Evolutionary conservation across 2,113 vertebrate species (phyloP), one percentile per base, ranked within the genome.

Genomic region (Hassar affinis): DNA sequence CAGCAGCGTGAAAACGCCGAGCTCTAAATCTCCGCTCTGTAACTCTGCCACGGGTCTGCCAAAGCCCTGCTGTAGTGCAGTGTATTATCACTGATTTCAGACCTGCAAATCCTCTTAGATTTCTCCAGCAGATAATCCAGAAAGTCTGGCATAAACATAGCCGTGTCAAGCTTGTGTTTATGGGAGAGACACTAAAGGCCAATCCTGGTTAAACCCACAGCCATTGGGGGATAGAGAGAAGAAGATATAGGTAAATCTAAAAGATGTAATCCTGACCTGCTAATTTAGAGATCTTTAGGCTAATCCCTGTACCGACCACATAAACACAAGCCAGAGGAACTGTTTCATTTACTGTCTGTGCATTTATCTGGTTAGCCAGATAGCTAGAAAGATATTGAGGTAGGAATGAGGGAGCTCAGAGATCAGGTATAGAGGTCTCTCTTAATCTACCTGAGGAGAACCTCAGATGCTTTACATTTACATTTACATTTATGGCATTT

Each of bases 81-180:
- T 89, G 87, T 87, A 83, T 87, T 85, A 84, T 85, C 75, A 89
- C 86, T 83, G 78, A 91, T 90, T 91, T 91, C 90, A 89, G 68
- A 47, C 85, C 0, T 80, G 22, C 42, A 93, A 91, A 92, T 93
- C 89, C 85, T 90, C 49, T 93, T 90, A 88, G 82, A 86, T 92
- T 89, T 89, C 85, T 88, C 42, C 35, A 25, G 51, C 85, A 85
- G 45, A 77, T 89, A 92, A 92, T 92, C 86, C 86, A 85, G 52
- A 22, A 30, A 22, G 52, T 79, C n/a, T 7, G 12, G 75, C 88
- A 4, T 85, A 76, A 76, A 69, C 69, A 84, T 74, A 35, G 25
- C 64, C 51, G 25, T 0, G 20, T 30, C 57, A 12, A 10, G 27
- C 35, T 62, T 17, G 47, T 71, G 51, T 78, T 68, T 81, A 30